Evolutionary conservation across 2,113 vertebrate genomes (phyloP).

Genomic region (Lamprologus callipterus): DNA sequence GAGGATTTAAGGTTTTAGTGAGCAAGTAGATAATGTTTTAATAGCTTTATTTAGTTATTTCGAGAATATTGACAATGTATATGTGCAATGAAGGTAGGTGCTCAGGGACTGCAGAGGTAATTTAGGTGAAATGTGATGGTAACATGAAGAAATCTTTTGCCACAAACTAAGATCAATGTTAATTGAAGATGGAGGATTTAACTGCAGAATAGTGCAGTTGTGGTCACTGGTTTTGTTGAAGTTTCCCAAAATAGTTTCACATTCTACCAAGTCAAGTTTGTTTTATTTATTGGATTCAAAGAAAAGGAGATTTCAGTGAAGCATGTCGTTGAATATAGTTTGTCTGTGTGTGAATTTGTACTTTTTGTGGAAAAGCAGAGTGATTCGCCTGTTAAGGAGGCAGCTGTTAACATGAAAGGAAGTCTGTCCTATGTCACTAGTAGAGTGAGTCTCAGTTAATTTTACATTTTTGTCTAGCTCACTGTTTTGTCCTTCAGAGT

Average conservation of each 20-base stretch:
- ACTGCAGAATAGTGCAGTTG: neutral
- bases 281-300: neutral
- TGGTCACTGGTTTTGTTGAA: neutral
- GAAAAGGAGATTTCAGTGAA: neutral
- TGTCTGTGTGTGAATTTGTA: constrained; percentile 30
- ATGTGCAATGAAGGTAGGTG: constrained; percentile 59
- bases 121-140: neutral
- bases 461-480: neutral
- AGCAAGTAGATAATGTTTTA: constrained; percentile 17
- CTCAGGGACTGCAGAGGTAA: constrained; percentile 64
- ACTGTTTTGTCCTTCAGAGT: neutral
- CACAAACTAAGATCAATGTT: neutral
- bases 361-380: neutral
- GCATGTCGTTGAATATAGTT: constrained; percentile 33
- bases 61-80: neutral
- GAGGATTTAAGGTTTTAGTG: neutral
- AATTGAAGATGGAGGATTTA: constrained; percentile 12
- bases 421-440: neutral
- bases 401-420: neutral
- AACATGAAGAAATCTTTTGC: neutral
- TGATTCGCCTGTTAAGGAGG: neutral
- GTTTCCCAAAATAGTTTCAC: neutral
- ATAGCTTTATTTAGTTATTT: constrained; percentile 59
- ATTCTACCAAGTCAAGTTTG: neutral
- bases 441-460: neutral